These are phyloP conservation scores for Actinia tenebrosa DNA, from an alignment of 64 coral and sea anemone genomes.

Conservation along the genomic window DNA sequence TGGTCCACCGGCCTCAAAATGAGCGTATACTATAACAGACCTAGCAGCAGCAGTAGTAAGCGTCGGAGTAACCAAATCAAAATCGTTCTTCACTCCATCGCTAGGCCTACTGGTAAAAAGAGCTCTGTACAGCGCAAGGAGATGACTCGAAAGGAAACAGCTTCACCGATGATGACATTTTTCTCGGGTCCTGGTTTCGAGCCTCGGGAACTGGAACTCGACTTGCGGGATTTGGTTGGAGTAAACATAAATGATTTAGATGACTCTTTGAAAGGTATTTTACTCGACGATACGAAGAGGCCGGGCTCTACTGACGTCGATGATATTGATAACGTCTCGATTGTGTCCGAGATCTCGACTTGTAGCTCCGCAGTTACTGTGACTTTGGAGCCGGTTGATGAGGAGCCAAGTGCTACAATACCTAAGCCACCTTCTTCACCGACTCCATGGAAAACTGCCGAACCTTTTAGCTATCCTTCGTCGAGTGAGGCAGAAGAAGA, in stretches of 20 bases:
- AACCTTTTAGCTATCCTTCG: conserved; percentile 40
- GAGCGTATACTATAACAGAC: conserved; percentile 3
- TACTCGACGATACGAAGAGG: conserved; percentile 21
- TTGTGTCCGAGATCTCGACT: conserved; percentile 57
- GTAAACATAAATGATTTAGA: conserved; percentile 34
- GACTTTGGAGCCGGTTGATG: conserved; percentile 38
- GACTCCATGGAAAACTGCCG: conserved; percentile 20
- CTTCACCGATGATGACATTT: conserved; percentile 30
- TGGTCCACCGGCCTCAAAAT: background rate
- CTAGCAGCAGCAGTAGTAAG: background rate
- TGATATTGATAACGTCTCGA: conserved; percentile 43
- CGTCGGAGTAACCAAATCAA: conserved; percentile 22
- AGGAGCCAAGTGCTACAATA: conserved; percentile 24
- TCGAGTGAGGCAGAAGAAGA: conserved; percentile 73
- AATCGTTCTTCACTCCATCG: conserved; percentile 19
- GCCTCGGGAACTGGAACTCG: conserved; percentile 21
- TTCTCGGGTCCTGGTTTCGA: conserved; percentile 44
- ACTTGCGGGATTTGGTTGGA: conserved; percentile 31
- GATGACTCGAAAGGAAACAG: background rate
- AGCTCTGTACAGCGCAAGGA: background rate
- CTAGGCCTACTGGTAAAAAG: background rate
- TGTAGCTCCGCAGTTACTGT: conserved; percentile 47
- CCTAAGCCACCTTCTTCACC: conserved; percentile 13
- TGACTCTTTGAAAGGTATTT: conserved; percentile 37
- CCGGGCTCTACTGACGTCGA: conserved; percentile 1